A percentile compares a stretch with the other conserved stretches of the same genome.
phyloP scores from a whole-genome alignment of 2,797 vertebrate genomes.

The Eremophila alpestris region DNA sequence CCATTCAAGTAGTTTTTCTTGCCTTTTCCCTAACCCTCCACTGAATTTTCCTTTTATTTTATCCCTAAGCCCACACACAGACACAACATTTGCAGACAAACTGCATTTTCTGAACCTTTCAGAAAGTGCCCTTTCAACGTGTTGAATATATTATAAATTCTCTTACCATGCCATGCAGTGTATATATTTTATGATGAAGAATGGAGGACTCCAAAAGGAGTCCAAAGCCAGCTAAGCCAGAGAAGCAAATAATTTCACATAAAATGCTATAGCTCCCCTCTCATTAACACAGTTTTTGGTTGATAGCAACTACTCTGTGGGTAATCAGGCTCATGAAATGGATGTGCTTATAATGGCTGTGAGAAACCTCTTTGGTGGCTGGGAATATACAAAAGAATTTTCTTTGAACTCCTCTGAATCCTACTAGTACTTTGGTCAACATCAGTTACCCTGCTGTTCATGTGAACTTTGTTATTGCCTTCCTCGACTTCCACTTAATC shows the following conservation, averaged over 20 bases:
- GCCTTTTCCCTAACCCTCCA: neutral
- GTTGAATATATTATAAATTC: neutral
- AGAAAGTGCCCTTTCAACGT: neutral
- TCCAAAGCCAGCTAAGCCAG: neutral
- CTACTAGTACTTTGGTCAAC: neutral
- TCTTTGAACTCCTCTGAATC: slow-evolving; percentile 19
- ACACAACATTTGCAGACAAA: neutral
- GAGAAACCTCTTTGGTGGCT: neutral
- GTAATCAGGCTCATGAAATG: neutral
- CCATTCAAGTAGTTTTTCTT: slow-evolving; percentile 19
- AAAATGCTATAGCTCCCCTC: neutral
- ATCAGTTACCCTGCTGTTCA: neutral
- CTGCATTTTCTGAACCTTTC: neutral
- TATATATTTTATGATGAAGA: neutral
- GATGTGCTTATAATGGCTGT: neutral
- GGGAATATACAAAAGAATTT: neutral
- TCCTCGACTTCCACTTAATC: neutral
- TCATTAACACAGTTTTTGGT: neutral
- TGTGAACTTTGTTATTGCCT: neutral
- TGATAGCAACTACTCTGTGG: neutral
- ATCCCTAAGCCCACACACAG: neutral
- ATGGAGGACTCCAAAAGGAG: neutral
- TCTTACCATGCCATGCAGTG: neutral
- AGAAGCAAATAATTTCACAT: neutral
- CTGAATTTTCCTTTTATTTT: slow-evolving; percentile 33